Percentiles rank a stretch among this genome's conserved stretches.
Conservation (phyloP, 64 coral and sea anemone species). For the Montipora foliosa region DNA sequence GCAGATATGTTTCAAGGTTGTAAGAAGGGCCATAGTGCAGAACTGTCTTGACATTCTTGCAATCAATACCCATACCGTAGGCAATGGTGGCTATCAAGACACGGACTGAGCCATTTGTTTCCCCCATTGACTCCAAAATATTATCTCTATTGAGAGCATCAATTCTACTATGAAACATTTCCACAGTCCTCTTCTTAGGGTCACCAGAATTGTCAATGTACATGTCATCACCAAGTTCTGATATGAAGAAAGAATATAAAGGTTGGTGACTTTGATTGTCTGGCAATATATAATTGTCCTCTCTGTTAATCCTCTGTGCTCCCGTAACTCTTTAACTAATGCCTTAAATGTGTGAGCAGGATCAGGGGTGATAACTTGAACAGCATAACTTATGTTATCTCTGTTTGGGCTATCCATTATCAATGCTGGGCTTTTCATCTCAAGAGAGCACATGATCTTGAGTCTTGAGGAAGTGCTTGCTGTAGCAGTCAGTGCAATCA, state of each 20-base stretch:
- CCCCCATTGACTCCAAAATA: slow-evolving; percentile 28
- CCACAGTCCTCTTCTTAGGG: slow-evolving; percentile 39
- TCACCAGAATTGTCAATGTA: slow-evolving; percentile 13
- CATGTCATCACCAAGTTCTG: slow-evolving; percentile 44
- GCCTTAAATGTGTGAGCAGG: slow-evolving; percentile 11
- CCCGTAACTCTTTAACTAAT: background rate
- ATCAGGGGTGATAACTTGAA: slow-evolving; percentile 25
- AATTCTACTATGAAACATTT: slow-evolving; percentile 70
- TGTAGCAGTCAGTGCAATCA: slow-evolving; percentile 60
- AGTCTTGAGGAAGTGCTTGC: slow-evolving; percentile 50
- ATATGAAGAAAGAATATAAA: slow-evolving; percentile 22
- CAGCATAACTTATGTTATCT: slow-evolving; percentile 37
- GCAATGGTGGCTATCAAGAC: slow-evolving; percentile 69
- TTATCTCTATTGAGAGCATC: slow-evolving; percentile 46
- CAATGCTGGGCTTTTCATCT: slow-evolving; percentile 17
- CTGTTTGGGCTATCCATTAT: slow-evolving; percentile 29
- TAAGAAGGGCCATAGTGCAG: slow-evolving; percentile 51
- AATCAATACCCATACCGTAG: slow-evolving; percentile 67
- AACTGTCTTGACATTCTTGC: slow-evolving; percentile 26
- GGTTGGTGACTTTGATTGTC: slow-evolving; percentile 46
- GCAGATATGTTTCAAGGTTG: slow-evolving; percentile 45
- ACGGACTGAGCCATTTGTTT: slow-evolving; percentile 8
- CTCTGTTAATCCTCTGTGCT: background rate
- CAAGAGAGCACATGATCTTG: slow-evolving; percentile 26
- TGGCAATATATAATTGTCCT: slow-evolving; percentile 55